Evolutionary conservation across 2,113 vertebrate species (phyloP), one percentile per base, ranked within the genome.

Genomic region (Leiothrix lutea): DNA sequence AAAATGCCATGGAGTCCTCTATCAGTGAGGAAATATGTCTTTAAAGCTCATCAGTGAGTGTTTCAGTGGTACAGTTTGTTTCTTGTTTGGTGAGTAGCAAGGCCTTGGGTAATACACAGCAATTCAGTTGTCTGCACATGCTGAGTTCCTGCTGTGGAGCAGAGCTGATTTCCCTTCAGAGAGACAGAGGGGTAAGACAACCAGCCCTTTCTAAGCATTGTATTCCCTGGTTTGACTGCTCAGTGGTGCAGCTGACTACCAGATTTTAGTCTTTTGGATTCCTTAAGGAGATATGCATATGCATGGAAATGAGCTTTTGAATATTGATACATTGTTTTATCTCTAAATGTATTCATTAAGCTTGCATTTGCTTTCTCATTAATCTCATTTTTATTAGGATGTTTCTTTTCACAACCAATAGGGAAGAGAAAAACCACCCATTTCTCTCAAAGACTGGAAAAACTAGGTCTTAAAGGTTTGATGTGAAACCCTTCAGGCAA

Each of bases 291-390:
- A 57, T 56, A 5, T 6, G n/a, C n/a, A 21, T 18, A 17, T 58
- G 70, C 22, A 15, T 80, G 38, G 77, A 28, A 80, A 91, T 44
- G n/a, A 83, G 65, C 64, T 65, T 51, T 60, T 77, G 64, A 69
- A 72, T 83, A 57, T 36, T 65, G 69, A 28, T 80, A 12, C 3
- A 24, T 92, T 73, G 35, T 69, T 94, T 84, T 89, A 71, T 57
- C 36, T 83, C 40, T 80, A 12, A 67, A 65, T 28, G 22, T 53
- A 40, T 71, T 85, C 17, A 8, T 67, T 75, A 86, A 71, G 33
- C 35, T 94, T 88, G 62, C 31, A 14, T 86, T 88, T 94, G 50
- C 61, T 88, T 88, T 86, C 86, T 64, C 29, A 50, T 75, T 79
- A 82, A 60, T 91, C 56, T 91, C 11, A 11, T 50, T 80, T 86